Conservation (phyloP, 35 echinoderm and acorn worm species). For the Chiridota heheva region DNA sequence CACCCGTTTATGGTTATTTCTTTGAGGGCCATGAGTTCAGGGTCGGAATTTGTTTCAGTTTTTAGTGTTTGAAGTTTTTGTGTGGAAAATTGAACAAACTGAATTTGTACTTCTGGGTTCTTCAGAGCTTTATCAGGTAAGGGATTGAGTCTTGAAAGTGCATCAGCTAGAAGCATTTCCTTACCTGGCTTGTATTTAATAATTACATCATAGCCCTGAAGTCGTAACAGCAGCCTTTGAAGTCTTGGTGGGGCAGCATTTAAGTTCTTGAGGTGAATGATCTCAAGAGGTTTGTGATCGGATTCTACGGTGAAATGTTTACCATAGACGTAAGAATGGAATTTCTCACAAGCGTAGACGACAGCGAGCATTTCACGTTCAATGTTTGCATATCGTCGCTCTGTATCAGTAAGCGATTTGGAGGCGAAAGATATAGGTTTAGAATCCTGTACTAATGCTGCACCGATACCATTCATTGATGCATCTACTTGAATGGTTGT, state of each 20-base stretch:
- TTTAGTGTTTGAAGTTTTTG: no score
- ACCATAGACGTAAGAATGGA: slow-evolving; percentile 47
- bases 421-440: slow-evolving; percentile 25
- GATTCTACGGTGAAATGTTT: slow-evolving; percentile 18
- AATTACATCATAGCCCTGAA: slow-evolving; percentile 21
- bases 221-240: slow-evolving; percentile 26
- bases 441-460: neutral
- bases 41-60: neutral
- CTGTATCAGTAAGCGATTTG: slow-evolving; percentile 2
- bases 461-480: slow-evolving; percentile 2
- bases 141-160: slow-evolving; percentile 15
- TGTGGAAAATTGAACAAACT: no score
- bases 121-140: no score
- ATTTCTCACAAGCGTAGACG: slow-evolving; percentile 35
- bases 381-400: slow-evolving; percentile 40
- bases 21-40: neutral
- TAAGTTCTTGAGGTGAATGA: slow-evolving; percentile 21
- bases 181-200: slow-evolving; percentile 40
- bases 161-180: slow-evolving; percentile 28
- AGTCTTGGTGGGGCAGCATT: slow-evolving; percentile 2
- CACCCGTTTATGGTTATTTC: slow-evolving; percentile 5
- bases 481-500: slow-evolving; percentile 34
- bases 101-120: no score
- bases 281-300: slow-evolving; percentile 59
- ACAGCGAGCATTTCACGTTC: slow-evolving; percentile 52